Evolutionary conservation across 1,140 invertebrate genomes (phyloP), one percentile per base, ranked within the genome.

Genomic region (Chrysoperla carnea): DNA sequence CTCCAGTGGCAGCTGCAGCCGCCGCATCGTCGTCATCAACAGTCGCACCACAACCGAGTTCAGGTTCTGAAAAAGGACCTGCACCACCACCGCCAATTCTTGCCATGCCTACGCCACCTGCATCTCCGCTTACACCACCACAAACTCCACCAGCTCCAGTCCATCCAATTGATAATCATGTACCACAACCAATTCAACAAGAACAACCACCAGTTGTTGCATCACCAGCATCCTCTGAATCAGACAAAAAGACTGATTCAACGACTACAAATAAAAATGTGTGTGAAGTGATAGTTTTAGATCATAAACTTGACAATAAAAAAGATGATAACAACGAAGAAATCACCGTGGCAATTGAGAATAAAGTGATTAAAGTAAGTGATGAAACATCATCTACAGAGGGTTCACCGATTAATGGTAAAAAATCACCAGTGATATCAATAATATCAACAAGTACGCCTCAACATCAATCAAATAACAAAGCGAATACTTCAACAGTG

Each of bases 401-500:
- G 5, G 17, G 17, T 23, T 23, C 17, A 23, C 17, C 17, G 5
- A 23, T 23, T 23, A 23, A 23, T 23, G 17, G 17, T 2, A 23
- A 23, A 23, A 23, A 23, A 23, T 23, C 17, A 23, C 17, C 17
- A 23, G 17, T 23, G 17, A 23, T 23, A 23, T 23, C 17, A 23
- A 23, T 23, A 23, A 23, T 23, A 23, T 23, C 17, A 23, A 23
- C 17, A 23, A 23, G 17, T 23, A 23, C 17, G 17, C 17, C 17
- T 3, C 17, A 23, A 23, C 17, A 2, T 2, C 17, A 23, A 23
- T 23, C 17, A 23, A 23, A 23, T 23, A 23, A 23, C 17, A 23
- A 23, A 5, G 5, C 60, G 8, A 72, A 67, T 39, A 72, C 67
- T 43, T 72, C 72, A 14, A 73, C 67, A n/a, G 69, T 78, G 35